A percentile compares a stretch with the other conserved stretches of the same genome.
These are phyloP conservation scores for Formica selysi DNA, from an alignment of 1,140 invertebrate species.

Conservation along the genomic window DNA sequence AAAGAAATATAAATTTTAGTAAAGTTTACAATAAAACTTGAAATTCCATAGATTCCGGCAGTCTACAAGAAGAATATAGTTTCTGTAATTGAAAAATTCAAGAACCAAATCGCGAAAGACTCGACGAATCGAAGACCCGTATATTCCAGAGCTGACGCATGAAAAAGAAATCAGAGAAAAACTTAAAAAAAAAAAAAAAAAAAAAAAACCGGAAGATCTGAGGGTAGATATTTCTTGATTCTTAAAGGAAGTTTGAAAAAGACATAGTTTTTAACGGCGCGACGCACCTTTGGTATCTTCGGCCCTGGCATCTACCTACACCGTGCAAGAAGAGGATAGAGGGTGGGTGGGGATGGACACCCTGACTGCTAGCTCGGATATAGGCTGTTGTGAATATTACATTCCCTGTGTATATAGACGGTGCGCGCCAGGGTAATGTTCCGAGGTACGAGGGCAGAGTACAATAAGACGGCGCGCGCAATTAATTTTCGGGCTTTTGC, in stretches of 20 bases:
- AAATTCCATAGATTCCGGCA: not conserved
- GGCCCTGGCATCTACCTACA: conserved; percentile 51
- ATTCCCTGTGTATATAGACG: conserved; percentile 82
- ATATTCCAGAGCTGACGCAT: not conserved
- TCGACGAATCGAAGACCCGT: not conserved
- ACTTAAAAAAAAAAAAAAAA: not conserved
- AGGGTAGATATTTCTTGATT: not conserved
- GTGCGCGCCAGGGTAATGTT: conserved; percentile 73
- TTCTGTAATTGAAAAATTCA: conserved; percentile 1
- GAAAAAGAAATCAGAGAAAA: not conserved
- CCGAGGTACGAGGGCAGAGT: conserved; percentile 73
- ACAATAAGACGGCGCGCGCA: conserved; percentile 84
- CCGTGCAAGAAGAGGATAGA: conserved; percentile 52
- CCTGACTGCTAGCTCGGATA: conserved; percentile 77
- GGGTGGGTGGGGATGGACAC: conserved; percentile 71
- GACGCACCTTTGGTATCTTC: conserved; percentile 38
- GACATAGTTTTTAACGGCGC: not conserved
- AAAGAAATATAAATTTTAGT: not conserved
- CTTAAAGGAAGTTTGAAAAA: not conserved
- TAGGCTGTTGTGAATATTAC: conserved; percentile 85
- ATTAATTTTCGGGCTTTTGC: conserved; percentile 84
- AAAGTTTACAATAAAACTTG: not conserved
- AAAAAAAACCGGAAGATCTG: no score
- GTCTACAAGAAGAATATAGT: not conserved
- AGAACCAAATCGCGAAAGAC: not conserved